Evolutionary conservation across 1,140 invertebrate genomes (phyloP).

Genomic region (Trachymyrmex septentrionalis): DNA sequence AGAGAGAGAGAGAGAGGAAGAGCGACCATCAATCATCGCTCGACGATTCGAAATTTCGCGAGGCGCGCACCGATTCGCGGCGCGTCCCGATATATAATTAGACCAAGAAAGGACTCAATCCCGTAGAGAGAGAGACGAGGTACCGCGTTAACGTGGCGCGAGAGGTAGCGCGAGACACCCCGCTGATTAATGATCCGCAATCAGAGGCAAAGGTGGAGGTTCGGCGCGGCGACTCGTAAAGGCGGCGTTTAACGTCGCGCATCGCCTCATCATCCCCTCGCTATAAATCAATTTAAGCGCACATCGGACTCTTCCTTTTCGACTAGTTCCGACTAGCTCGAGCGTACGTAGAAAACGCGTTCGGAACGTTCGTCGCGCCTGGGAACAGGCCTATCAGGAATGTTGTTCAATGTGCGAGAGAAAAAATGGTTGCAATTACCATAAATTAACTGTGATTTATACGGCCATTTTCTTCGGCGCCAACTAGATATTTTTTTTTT

Average conservation of each 20-base stretch:
- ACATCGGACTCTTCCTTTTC: slow-evolving; percentile 49
- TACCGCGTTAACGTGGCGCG: slow-evolving; percentile 69
- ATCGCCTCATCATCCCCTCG: slow-evolving; percentile 80
- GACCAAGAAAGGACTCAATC: slow-evolving; percentile 72
- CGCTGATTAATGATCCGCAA: slow-evolving; percentile 81
- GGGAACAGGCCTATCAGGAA: not conserved
- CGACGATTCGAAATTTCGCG: slow-evolving; percentile 51
- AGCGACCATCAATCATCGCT: slow-evolving; percentile 52
- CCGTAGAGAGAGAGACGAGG: not conserved
- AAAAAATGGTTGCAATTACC: too few relatives aligned
- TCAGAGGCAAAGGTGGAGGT: slow-evolving; percentile 77
- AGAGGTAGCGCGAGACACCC: slow-evolving; percentile 60
- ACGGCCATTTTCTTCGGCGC: too few relatives aligned
- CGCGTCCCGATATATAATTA: slow-evolving; percentile 53
- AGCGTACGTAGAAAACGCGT: not conserved
- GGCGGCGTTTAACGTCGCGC: slow-evolving; percentile 79
- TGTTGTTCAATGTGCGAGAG: not conserved
- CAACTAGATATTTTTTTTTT: too few relatives aligned
- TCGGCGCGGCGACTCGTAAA: slow-evolving; percentile 75
- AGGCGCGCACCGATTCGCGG: slow-evolving; percentile 10
- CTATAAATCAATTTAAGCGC: slow-evolving; percentile 80
- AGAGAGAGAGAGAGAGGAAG: not conserved
- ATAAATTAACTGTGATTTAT: too few relatives aligned
- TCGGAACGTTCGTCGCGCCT: not conserved
- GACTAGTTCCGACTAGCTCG: slow-evolving; percentile 16